Evolutionary conservation across 2,888 invertebrate genomes (phyloP), one percentile per base, ranked within the genome.

Genomic region (Strigamia crassipes): DNA sequence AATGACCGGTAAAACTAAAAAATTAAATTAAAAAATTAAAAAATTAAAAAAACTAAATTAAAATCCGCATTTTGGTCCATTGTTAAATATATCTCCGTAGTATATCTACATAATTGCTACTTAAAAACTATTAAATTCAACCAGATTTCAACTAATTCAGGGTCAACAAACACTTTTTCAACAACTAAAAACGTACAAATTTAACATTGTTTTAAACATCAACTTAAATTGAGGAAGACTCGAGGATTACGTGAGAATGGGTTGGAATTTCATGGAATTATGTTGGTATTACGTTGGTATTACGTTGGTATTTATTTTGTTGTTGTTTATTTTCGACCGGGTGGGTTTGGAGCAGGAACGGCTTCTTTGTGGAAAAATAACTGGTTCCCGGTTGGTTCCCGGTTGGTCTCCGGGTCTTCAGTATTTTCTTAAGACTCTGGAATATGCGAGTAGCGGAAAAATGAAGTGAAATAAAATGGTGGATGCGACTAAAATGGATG

Each of bases 161-260:
- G 38, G 38, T 38, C 38, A 18, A 51, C 51, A 51, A 51, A 51
- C 51, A 51, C 6, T 51, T 51, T 18, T 18, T 18, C n/a, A 27
- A 13, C 51, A 51, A 18, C 18, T 51, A 27, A 27, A 27, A 27
- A 27, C 27, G 3, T 3, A 27, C n/a, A 5, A 21, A 2, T 56
- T n/a, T 5, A 3, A 5, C 56, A 56, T 18, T 56, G 5, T 46
- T n/a, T 73, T n/a, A n/a, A n/a, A n/a, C 73, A 13, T 73, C 73
- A 73, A 73, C 73, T 18, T n/a, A 73, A 73, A 56, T 31, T 73
- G 27, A 73, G 73, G 73, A 73, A 73, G 73, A 73, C 73, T 73
- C 13, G 73, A 73, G 73, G 73, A 73, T 73, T 51, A 27, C 27
- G 23, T 66, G 23, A 73, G 73, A 73, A 73, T 66, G 23, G 6